Conservation (phyloP, 2,888 invertebrate species). For the Campoplex nolae region DNA sequence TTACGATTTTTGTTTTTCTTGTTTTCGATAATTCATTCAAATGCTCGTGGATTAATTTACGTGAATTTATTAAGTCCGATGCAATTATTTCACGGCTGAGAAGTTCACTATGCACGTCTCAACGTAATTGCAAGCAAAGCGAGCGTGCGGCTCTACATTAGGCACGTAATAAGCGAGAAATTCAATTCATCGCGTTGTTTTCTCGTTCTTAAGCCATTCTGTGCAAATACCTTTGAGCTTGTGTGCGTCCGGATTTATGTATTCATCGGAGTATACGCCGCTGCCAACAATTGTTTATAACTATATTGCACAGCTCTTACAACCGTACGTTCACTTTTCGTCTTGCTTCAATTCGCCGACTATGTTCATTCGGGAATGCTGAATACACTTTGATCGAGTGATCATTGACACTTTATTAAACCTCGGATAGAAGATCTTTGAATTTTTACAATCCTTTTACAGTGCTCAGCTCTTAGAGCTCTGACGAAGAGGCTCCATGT, state of each 20-base stretch:
- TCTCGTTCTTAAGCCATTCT: slow-evolving; percentile 29
- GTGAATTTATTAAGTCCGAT: slow-evolving; percentile 30
- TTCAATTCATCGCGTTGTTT: slow-evolving; percentile 44
- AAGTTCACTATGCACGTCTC: slow-evolving; percentile 20
- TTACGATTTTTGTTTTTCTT: background rate
- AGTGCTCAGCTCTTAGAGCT: background rate
- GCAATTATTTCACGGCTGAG: slow-evolving; percentile 55
- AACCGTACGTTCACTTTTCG: slow-evolving; percentile 40
- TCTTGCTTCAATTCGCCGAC: slow-evolving; percentile 13
- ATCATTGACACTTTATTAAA: slow-evolving; percentile 17
- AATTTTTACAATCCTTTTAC: background rate
- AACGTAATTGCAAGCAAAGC: slow-evolving; percentile 35
- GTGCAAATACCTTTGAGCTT: background rate
- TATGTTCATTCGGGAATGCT: background rate
- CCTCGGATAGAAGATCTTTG: background rate
- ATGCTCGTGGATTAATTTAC: background rate
- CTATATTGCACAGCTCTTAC: slow-evolving; percentile 14
- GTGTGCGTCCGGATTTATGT: background rate
- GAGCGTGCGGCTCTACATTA: slow-evolving; percentile 39
- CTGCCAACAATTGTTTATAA: background rate
- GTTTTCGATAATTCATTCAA: slow-evolving; percentile 32
- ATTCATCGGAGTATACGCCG: background rate
- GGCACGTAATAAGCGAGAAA: slow-evolving; percentile 56
- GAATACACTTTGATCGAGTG: slow-evolving; percentile 15
- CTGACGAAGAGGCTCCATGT: background rate